Percentiles rank a stretch among this genome's conserved stretches.
phyloP scores from a whole-genome alignment of 2,113 vertebrate genomes.

The Dinomys branickii region DNA sequence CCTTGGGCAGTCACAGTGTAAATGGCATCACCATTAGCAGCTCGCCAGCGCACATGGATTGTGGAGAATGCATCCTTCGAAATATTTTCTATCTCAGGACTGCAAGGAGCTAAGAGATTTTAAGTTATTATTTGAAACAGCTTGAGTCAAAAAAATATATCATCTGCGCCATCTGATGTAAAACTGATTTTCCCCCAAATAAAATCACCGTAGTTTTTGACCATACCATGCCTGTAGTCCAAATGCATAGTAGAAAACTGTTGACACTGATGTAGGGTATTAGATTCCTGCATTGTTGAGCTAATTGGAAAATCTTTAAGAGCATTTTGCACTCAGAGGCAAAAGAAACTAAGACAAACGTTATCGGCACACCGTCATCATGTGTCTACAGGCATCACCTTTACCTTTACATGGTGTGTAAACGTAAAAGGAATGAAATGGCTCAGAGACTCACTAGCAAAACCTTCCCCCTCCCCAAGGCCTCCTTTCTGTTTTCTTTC shows the following conservation, averaged over 20 bases:
- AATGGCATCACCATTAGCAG: conserved; percentile 86
- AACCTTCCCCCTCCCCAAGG: neutral
- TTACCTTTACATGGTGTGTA: no score
- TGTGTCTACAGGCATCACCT: neutral
- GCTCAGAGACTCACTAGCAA: neutral
- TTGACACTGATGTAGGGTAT: neutral
- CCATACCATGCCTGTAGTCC: neutral
- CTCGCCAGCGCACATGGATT: conserved; percentile 87
- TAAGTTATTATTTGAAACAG: conserved; percentile 39
- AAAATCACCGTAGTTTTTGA: neutral
- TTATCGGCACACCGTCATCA: neutral
- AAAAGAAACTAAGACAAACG: neutral
- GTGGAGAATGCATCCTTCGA: conserved; percentile 85
- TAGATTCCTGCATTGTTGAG: neutral
- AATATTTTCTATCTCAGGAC: conserved; percentile 92
- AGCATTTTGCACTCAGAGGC: neutral
- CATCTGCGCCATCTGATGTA: neutral
- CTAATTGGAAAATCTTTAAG: conserved; percentile 26
- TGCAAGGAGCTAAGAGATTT: conserved; percentile 91
- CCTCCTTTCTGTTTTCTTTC: neutral
- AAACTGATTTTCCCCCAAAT: neutral
- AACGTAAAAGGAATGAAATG: neutral
- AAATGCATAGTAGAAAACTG: neutral
- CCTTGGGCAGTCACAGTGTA: conserved; percentile 88
- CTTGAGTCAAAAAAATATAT: conserved; percentile 32